These are phyloP conservation scores for Aurelia aurita complex sp. Pacific DNA, from an alignment of 30 jellyfish, hydroid and myxozoan genomes.

Conservation along the genomic window DNA sequence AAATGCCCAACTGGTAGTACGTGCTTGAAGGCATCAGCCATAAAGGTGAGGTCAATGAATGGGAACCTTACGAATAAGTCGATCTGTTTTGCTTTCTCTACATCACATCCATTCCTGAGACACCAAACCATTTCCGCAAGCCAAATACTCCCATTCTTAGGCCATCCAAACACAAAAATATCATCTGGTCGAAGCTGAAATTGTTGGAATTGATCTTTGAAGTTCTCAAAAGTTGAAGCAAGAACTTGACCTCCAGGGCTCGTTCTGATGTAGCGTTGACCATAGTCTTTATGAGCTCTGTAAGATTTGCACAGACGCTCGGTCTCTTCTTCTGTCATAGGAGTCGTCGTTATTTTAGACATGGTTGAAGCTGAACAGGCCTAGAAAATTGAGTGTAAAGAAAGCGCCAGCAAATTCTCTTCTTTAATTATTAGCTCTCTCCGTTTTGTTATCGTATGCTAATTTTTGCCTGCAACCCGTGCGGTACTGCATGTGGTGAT, in stretches of 20 bases:
- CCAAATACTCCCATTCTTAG: conserved; percentile 46
- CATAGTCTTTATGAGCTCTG: conserved; percentile 28
- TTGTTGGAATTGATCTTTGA: conserved; percentile 16
- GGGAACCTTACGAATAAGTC: conserved; percentile 13
- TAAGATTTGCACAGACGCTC: conserved; percentile 15
- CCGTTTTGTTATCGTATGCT: no score
- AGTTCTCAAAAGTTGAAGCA: conserved; percentile 40
- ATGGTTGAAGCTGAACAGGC: neutral
- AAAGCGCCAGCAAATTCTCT: no score
- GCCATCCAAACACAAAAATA: conserved; percentile 55
- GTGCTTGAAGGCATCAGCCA: conserved; percentile 46
- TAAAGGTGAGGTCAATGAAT: conserved; percentile 22
- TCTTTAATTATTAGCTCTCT: no score
- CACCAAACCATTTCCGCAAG: conserved; percentile 54
- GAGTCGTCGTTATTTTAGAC: conserved; percentile 3
- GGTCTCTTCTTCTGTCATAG: conserved; percentile 20
- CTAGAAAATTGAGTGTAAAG: no score
- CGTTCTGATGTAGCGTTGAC: conserved; percentile 27
- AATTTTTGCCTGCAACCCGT: no score
- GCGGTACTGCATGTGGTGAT: no score
- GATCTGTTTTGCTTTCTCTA: neutral
- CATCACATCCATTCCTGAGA: neutral
- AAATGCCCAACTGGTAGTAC: conserved; percentile 14
- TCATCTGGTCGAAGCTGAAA: conserved; percentile 26
- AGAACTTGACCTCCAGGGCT: conserved; percentile 38